Conservation (phyloP, 2,113 vertebrate species). For the Pluvianellus socialis region DNA sequence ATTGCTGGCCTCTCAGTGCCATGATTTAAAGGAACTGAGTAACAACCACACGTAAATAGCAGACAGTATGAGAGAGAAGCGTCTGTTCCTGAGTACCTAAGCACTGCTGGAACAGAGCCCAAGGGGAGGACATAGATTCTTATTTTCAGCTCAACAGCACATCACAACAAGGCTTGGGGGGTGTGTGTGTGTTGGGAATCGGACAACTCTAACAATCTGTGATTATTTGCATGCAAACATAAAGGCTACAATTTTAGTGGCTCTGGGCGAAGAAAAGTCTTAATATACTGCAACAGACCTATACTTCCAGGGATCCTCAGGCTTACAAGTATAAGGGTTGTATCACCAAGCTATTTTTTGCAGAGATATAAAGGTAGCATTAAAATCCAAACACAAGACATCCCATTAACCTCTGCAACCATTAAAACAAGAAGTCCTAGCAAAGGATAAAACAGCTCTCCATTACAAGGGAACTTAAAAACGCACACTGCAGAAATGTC, state of each 20-base stretch:
- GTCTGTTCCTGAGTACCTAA: not conserved
- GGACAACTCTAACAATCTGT: not conserved
- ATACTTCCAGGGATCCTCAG: not conserved
- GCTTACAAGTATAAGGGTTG: not conserved
- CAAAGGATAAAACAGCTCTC: not conserved
- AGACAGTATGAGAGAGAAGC: not conserved
- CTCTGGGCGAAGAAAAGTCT: not conserved
- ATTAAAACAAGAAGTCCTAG: not conserved
- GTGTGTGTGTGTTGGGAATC: rapidly evolving
- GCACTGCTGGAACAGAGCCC: not conserved
- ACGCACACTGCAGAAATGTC: not conserved
- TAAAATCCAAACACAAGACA: not conserved
- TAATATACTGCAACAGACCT: not conserved
- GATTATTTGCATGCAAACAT: not conserved
- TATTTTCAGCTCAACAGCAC: not conserved
- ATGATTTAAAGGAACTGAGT: not conserved
- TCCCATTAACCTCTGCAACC: not conserved
- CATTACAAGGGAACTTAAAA: not conserved
- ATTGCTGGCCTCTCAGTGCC: not conserved
- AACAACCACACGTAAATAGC: not conserved
- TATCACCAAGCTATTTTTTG: not conserved
- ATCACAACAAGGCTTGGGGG: not conserved
- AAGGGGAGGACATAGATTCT: not conserved
- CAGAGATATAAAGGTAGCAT: not conserved
- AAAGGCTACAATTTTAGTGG: not conserved